Conservation (phyloP, 2,888 invertebrate genomes). For the Polydrusus cervinus region DNA sequence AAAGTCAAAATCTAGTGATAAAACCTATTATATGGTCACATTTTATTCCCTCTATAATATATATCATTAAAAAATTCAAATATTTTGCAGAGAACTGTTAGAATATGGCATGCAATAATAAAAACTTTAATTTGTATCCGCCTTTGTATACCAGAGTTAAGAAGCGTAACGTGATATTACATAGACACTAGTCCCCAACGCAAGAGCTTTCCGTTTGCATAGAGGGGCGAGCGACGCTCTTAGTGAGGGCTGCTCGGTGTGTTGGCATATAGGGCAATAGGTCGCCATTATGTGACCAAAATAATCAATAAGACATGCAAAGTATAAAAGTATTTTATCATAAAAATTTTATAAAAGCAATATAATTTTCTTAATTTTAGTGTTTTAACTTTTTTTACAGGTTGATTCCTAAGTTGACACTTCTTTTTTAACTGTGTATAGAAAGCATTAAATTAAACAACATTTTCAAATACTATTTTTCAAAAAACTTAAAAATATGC, state of each 20-base stretch:
- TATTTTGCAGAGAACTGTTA: neutral
- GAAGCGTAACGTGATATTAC: slow-evolving; percentile 15
- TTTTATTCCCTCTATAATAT: too few species aligned
- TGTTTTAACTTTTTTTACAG: too few species aligned
- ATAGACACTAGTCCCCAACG: slow-evolving; percentile 8
- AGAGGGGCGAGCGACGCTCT: slow-evolving; percentile 23
- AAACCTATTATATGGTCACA: too few species aligned
- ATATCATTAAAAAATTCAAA: too few species aligned
- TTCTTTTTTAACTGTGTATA: too few species aligned
- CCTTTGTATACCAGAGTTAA: slow-evolving; percentile 3
- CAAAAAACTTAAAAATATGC: too few species aligned
- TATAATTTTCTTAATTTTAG: too few species aligned
- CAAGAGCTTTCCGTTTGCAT: slow-evolving; percentile 1
- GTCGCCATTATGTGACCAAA: slow-evolving; percentile 23
- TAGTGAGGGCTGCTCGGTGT: slow-evolving; percentile 24
- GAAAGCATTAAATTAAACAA: too few species aligned
- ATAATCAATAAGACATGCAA: slow-evolving; percentile 31
- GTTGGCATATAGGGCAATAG: slow-evolving; percentile 33
- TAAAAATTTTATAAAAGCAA: too few species aligned
- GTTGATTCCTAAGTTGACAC: too few species aligned
- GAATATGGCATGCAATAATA: neutral
- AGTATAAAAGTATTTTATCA: neutral
- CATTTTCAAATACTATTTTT: too few species aligned
- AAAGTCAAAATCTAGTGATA: too few species aligned
- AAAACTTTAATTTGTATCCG: slow-evolving; percentile 8